Conservation (phyloP, 2,113 vertebrate species). For the Cheirogaleus medius region DNA sequence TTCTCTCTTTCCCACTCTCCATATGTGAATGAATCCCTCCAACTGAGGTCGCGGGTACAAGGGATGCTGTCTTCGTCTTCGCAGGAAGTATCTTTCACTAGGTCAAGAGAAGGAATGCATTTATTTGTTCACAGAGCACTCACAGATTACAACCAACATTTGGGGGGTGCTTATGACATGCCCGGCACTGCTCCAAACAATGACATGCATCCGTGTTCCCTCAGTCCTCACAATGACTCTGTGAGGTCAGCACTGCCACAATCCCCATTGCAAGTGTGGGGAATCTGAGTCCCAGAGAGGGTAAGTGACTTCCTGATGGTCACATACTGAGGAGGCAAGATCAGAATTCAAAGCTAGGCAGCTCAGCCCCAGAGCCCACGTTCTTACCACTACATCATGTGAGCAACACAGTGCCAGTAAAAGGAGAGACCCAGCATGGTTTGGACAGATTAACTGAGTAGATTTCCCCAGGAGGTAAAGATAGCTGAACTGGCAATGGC, state of each 20-base stretch:
- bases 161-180: neutral
- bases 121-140: neutral
- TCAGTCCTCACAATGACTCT: neutral
- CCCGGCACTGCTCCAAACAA: neutral
- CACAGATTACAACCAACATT: neutral
- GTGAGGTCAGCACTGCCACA: neutral
- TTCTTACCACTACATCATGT: neutral
- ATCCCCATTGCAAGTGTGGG: neutral
- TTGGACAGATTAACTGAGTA: neutral
- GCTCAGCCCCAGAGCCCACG: neutral
- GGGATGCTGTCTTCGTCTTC: conserved; percentile 71
- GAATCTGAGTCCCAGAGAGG: neutral
- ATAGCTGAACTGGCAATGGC: neutral
- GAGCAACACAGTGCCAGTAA: neutral
- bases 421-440: neutral
- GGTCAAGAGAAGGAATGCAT: neutral
- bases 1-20: conserved; percentile 79
- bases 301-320: neutral
- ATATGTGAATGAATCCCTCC: conserved; percentile 47
- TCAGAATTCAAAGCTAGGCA: neutral
- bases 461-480: neutral
- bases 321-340: neutral
- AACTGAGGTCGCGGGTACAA: conserved; percentile 57
- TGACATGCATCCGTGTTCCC: neutral
- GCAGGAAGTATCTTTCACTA: neutral